These are phyloP conservation scores for Neolamprologus tretocephalus DNA, from an alignment of 2,113 vertebrate species.

Conservation along the genomic window DNA sequence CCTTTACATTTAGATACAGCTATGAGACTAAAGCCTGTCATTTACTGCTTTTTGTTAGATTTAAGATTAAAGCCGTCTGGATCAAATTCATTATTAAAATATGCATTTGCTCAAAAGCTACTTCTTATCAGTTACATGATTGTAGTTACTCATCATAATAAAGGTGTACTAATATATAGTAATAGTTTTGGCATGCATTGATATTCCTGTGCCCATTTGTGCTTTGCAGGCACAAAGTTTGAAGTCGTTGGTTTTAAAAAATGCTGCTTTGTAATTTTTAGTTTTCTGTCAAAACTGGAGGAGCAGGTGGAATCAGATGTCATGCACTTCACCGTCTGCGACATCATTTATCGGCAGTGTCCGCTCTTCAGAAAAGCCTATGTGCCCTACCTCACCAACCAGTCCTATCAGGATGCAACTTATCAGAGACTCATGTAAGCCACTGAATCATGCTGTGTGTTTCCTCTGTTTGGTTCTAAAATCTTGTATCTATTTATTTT, in stretches of 20 bases:
- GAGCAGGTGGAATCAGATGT: conserved; percentile 85
- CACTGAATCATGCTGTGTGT: neutral
- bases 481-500: neutral
- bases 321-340: conserved; percentile 85
- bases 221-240: neutral
- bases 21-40: neutral
- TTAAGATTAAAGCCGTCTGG: neutral
- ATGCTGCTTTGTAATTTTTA: conserved; percentile 28
- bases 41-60: neutral
- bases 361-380: conserved; percentile 83
- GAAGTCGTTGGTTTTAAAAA: neutral
- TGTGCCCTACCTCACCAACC: conserved; percentile 95
- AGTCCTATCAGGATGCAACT: conserved; percentile 93
- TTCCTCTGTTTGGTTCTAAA: neutral
- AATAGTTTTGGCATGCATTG: neutral
- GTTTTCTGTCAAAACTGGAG: conserved; percentile 90
- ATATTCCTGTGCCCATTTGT: neutral
- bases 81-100: neutral
- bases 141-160: neutral
- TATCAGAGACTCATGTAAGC: conserved; percentile 89
- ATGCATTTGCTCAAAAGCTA: neutral
- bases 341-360: conserved; percentile 84
- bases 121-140: neutral
- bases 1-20: neutral
- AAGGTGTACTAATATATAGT: neutral